These are phyloP conservation scores for Eretmocerus hayati DNA, from an alignment of 2,888 invertebrate genomes.

Conservation along the genomic window DNA sequence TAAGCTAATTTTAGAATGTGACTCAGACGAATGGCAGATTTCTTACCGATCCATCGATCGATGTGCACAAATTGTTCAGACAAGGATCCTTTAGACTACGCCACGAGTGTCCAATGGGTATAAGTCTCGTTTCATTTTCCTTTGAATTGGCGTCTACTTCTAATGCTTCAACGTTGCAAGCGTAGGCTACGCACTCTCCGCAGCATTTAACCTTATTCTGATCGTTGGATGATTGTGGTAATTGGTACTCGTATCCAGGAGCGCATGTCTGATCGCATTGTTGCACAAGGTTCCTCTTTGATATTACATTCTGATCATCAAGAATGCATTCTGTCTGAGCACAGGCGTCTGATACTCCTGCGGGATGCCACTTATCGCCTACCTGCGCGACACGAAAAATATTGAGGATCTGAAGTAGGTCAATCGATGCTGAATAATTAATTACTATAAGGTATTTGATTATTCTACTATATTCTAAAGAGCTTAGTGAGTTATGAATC, in stretches of 20 bases:
- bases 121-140: too few species aligned
- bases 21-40: too few species aligned
- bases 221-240: slow-evolving; percentile 40
- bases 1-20: not conserved
- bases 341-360: slow-evolving; percentile 35
- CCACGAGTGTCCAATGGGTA: slow-evolving; percentile 56
- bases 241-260: slow-evolving; percentile 61
- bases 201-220: slow-evolving; percentile 54
- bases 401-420: slow-evolving; percentile 14
- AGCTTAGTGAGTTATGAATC: too few species aligned
- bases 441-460: too few species aligned
- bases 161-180: slow-evolving; percentile 56
- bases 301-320: slow-evolving; percentile 25
- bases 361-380: slow-evolving; percentile 34
- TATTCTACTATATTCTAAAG: too few species aligned
- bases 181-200: slow-evolving; percentile 57
- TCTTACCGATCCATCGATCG: slow-evolving; percentile 15
- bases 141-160: too few species aligned
- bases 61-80: slow-evolving; percentile 57
- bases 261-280: slow-evolving; percentile 34
- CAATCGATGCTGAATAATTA: too few species aligned
- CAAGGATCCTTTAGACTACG: too few species aligned
- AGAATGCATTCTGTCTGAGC: slow-evolving; percentile 30
- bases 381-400: slow-evolving; percentile 34
- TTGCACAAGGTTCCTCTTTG: slow-evolving; percentile 27